Conservation (phyloP, 2,113 vertebrate species). For the Blennius ocellaris region DNA sequence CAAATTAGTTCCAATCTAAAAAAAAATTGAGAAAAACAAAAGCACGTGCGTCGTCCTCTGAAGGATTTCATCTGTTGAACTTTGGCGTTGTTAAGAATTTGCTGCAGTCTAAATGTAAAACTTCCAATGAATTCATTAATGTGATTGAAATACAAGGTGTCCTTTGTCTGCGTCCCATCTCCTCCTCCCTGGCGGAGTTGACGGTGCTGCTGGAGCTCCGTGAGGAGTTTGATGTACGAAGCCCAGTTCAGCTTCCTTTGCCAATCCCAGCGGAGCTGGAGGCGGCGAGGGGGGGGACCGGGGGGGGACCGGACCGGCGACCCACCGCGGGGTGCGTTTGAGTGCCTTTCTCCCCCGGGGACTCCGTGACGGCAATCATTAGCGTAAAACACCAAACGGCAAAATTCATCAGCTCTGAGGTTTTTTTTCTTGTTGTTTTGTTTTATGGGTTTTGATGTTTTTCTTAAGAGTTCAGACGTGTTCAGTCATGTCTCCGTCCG, state of each 20-base stretch:
- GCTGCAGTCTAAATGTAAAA: too few species aligned
- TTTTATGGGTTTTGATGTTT: conserved; percentile 45
- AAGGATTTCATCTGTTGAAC: too few species aligned
- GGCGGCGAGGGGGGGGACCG: conserved; percentile 1
- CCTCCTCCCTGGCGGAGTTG: conserved; percentile 16
- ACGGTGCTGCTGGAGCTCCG: conserved; percentile 43
- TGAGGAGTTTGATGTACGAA: conserved; percentile 41
- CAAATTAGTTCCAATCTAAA: too few species aligned
- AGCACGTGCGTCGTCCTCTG: too few species aligned
- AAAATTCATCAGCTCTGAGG: conserved; percentile 23
- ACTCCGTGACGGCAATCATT: background rate
- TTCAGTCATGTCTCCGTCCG: conserved; percentile 24
- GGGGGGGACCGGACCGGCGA: conserved; percentile 35
- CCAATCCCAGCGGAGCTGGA: conserved; percentile 22
- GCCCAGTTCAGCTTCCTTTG: conserved; percentile 31
- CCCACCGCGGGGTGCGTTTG: conserved; percentile 44
- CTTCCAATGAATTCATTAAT: too few species aligned
- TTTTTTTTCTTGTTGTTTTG: too few species aligned
- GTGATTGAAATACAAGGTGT: too few species aligned
- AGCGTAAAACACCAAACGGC: conserved; percentile 15
- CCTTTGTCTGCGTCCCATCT: too few species aligned
- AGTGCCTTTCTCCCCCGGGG: background rate
- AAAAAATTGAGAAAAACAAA: too few species aligned
- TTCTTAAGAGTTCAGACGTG: conserved; percentile 38
- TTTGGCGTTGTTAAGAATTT: too few species aligned